These are phyloP conservation scores for Brachionus plicatilis DNA, from an alignment of 1,140 invertebrate genomes.

Conservation along the genomic window DNA sequence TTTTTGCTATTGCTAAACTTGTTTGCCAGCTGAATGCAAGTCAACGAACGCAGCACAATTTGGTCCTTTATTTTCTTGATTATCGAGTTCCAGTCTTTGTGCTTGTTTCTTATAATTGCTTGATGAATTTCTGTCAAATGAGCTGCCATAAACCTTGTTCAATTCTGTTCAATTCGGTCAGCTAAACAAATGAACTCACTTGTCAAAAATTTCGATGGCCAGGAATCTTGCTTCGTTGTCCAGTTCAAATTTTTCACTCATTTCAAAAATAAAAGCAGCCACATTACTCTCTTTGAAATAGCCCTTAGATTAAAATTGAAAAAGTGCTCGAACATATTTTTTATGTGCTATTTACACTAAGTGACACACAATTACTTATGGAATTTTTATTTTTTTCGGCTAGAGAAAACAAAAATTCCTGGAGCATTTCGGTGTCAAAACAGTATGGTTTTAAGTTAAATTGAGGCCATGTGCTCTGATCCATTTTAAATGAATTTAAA, in stretches of 20 bases:
- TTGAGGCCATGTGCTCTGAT: background rate
- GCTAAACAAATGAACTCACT: background rate
- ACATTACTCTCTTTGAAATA: background rate
- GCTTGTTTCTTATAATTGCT: background rate
- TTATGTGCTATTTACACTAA: background rate
- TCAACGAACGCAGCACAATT: background rate
- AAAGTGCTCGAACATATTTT: background rate
- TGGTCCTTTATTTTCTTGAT: constrained; percentile 16
- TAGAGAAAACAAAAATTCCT: background rate
- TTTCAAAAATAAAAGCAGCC: background rate
- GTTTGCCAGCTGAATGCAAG: constrained; percentile 14
- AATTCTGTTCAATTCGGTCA: background rate
- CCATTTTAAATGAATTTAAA: background rate
- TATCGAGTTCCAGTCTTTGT: background rate
- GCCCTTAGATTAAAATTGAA: background rate
- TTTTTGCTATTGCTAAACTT: background rate
- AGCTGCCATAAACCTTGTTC: background rate
- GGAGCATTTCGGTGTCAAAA: background rate
- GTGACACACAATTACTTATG: background rate
- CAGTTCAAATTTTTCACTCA: background rate
- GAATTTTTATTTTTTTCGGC: background rate
- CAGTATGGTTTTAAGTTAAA: constrained; percentile 22
- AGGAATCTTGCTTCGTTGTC: constrained; percentile 26
- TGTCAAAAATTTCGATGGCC: constrained; percentile 23
- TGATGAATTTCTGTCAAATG: constrained; percentile 19